phyloP scores from a whole-genome alignment of 2,888 invertebrate genomes.

The Tortrix viridana region DNA sequence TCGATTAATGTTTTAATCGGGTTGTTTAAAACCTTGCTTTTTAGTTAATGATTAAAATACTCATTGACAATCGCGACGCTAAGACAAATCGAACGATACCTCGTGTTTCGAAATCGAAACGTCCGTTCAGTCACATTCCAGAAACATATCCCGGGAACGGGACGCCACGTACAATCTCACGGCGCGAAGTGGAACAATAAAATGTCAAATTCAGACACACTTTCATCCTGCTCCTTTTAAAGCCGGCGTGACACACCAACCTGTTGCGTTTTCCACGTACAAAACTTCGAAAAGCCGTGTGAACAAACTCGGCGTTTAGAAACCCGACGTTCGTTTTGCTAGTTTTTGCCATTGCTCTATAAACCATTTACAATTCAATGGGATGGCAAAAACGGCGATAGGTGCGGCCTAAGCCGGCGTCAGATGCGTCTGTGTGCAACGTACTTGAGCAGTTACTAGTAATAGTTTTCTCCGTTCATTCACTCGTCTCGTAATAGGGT shows the following conservation, averaged over 20 bases:
- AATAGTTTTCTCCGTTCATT: conserved; percentile 36
- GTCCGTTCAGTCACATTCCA: too few relatives aligned
- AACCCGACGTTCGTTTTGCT: conserved; percentile 28
- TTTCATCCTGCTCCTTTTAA: too few relatives aligned
- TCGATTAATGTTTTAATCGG: too few relatives aligned
- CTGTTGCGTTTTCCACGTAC: conserved; percentile 12
- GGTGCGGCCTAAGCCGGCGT: conserved; percentile 23
- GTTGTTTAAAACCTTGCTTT: too few relatives aligned
- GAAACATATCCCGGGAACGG: too few relatives aligned
- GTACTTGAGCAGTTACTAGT: conserved; percentile 9
- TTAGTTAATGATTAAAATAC: too few relatives aligned
- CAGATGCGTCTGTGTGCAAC: conserved; percentile 3
- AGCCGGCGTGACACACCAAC: not conserved
- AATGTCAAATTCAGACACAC: too few relatives aligned
- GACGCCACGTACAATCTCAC: too few relatives aligned
- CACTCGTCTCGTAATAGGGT: conserved; percentile 33
- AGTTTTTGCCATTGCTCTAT: conserved; percentile 45
- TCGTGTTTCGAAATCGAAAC: too few relatives aligned
- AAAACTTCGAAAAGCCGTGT: conserved; percentile 16
- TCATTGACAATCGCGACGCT: too few relatives aligned
- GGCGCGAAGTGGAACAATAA: too few relatives aligned
- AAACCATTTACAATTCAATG: conserved; percentile 55
- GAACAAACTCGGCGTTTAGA: conserved; percentile 32
- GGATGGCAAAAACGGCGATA: conserved; percentile 49
- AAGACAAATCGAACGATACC: too few relatives aligned